Conservation (phyloP, 2,888 invertebrate species). For the Polydrusus cervinus region DNA sequence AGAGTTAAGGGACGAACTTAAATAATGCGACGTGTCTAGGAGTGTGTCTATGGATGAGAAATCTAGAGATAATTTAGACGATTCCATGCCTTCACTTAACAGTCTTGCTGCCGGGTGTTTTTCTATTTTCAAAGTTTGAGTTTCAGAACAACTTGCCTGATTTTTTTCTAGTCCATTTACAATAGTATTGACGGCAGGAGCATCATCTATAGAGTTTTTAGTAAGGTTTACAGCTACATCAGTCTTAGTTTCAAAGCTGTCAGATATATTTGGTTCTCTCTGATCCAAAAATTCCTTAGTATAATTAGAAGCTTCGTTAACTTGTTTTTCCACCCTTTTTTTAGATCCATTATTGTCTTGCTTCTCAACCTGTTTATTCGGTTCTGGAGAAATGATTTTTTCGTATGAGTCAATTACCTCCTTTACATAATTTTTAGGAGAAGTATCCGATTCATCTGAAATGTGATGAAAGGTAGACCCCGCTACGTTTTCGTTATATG, state of each 20-base stretch:
- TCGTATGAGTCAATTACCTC: slow-evolving; percentile 9
- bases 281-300: slow-evolving; percentile 24
- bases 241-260: slow-evolving; percentile 5
- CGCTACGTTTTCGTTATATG: background rate
- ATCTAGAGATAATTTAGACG: slow-evolving; percentile 9
- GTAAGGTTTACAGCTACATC: background rate
- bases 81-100: background rate
- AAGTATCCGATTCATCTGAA: background rate
- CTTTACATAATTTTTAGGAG: slow-evolving; percentile 18
- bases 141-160: background rate
- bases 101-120: background rate
- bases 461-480: background rate
- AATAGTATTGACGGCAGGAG: background rate
- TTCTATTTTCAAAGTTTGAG: background rate
- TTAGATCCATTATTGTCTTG: background rate
- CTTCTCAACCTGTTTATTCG: background rate
- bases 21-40: background rate
- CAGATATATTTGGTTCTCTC: background rate
- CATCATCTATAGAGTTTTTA: background rate
- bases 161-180: background rate
- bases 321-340: background rate
- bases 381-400: slow-evolving; percentile 20
- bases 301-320: slow-evolving; percentile 16
- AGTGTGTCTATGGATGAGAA: background rate
- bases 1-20: slow-evolving; percentile 1